phyloP scores from a whole-genome alignment of 2,888 invertebrate genomes.

The Syrphus vitripennis region DNA sequence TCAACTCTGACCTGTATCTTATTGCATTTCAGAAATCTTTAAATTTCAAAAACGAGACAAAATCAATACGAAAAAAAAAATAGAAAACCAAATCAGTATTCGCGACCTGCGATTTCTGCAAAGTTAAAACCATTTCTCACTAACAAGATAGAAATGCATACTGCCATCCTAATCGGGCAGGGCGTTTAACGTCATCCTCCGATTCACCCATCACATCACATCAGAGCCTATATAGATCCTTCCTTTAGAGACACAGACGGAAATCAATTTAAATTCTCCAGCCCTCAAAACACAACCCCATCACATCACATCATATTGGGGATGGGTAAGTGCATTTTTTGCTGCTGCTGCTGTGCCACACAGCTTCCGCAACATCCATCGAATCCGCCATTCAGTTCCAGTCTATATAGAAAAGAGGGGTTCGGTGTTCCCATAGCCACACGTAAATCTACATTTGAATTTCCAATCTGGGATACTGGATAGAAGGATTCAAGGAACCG shows the following conservation, averaged over 20 bases:
- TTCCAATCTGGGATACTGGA: slow-evolving; percentile 52
- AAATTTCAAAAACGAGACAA: neutral
- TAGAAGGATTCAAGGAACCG: slow-evolving; percentile 51
- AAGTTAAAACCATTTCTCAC: slow-evolving; percentile 19
- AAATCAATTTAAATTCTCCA: slow-evolving; percentile 67
- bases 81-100: slow-evolving; percentile 29
- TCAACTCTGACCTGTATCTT: neutral
- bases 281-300: slow-evolving; percentile 24
- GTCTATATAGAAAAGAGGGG: neutral
- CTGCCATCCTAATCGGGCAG: slow-evolving; percentile 46
- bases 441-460: slow-evolving; percentile 62
- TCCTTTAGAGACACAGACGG: slow-evolving; percentile 39
- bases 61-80: slow-evolving; percentile 3
- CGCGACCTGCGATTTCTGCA: slow-evolving; percentile 29
- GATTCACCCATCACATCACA: slow-evolving; percentile 9
- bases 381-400: neutral
- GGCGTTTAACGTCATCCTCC: slow-evolving; percentile 12
- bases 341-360: no score
- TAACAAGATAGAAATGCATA: slow-evolving; percentile 27
- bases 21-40: neutral
- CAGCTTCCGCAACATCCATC: slow-evolving; percentile 24
- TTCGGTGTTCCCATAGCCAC: slow-evolving; percentile 5
- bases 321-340: slow-evolving; percentile 61
- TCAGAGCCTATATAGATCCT: slow-evolving; percentile 31
- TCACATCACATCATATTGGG: neutral